These are phyloP conservation scores for Epistrophe grossulariae DNA, from an alignment of 2,888 invertebrate species.

Conservation along the genomic window DNA sequence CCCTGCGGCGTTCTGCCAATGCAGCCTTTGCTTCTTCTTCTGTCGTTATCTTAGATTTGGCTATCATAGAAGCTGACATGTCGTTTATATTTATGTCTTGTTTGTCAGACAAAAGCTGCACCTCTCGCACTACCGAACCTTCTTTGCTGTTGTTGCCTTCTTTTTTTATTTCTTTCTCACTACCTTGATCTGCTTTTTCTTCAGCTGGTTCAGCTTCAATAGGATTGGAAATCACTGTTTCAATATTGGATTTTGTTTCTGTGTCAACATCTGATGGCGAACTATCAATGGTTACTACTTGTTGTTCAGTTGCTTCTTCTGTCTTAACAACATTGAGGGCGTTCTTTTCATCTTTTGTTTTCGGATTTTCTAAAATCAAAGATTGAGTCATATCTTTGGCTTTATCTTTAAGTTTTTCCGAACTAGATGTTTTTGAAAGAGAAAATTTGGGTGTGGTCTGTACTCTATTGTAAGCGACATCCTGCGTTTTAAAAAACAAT, in stretches of 20 bases:
- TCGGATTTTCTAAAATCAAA: slow-evolving; percentile 76
- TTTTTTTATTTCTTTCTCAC: slow-evolving; percentile 79
- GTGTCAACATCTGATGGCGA: slow-evolving; percentile 63
- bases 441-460: slow-evolving; percentile 78
- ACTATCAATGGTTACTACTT: slow-evolving; percentile 36
- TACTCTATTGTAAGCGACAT: slow-evolving; percentile 78
- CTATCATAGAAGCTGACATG: slow-evolving; percentile 87
- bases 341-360: slow-evolving; percentile 84
- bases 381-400: slow-evolving; percentile 77
- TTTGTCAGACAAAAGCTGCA: slow-evolving; percentile 77
- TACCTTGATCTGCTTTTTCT: slow-evolving; percentile 82
- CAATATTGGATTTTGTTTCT: slow-evolving; percentile 59
- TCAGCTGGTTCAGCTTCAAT: slow-evolving; percentile 77
- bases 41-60: slow-evolving; percentile 90
- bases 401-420: slow-evolving; percentile 78
- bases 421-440: slow-evolving; percentile 77
- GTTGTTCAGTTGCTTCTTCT: slow-evolving; percentile 77
- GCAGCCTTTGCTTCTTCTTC: slow-evolving; percentile 98
- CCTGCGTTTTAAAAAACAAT: slow-evolving; percentile 44
- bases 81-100: slow-evolving; percentile 78
- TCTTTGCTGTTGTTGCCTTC: slow-evolving; percentile 82
- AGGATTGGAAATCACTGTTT: slow-evolving; percentile 60
- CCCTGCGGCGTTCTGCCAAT: slow-evolving; percentile 93
- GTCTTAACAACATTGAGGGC: slow-evolving; percentile 83
- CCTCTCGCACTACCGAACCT: slow-evolving; percentile 80